Evolutionary conservation across 2,888 invertebrate genomes (phyloP).

Genomic region (Neoscelio sp.): DNA sequence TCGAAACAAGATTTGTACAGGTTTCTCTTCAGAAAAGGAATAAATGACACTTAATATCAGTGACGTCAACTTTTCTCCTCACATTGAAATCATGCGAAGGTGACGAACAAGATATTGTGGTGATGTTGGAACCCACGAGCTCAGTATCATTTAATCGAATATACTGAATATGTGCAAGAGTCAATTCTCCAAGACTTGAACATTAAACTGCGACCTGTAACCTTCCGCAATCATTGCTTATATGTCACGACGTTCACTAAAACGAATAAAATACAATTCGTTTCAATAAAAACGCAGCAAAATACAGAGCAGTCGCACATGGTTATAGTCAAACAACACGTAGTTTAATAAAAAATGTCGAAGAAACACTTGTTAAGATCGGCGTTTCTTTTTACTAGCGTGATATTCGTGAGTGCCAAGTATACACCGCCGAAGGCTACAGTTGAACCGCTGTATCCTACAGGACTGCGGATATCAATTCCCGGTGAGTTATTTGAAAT

Average conservation of each 20-base stretch:
- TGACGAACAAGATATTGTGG: slow-evolving; percentile 29
- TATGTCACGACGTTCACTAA: not conserved
- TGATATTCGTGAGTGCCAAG: too few species aligned
- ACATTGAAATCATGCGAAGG: slow-evolving; percentile 4
- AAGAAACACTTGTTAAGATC: not conserved
- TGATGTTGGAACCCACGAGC: slow-evolving; percentile 6
- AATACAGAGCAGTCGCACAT: too few species aligned
- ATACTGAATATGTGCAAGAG: slow-evolving; percentile 9
- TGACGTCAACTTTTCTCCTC: slow-evolving; percentile 27
- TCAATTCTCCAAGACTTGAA: slow-evolving; percentile 11
- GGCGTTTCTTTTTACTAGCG: too few species aligned
- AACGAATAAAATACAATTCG: not conserved
- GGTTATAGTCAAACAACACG: too few species aligned
- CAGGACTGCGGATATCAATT: slow-evolving; percentile 86
- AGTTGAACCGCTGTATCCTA: slow-evolving; percentile 86
- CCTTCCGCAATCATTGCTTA: slow-evolving; percentile 25
- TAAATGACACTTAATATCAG: not conserved
- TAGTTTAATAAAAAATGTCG: too few species aligned
- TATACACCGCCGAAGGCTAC: slow-evolving; percentile 77
- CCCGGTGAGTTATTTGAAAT: slow-evolving; percentile 83
- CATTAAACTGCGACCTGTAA: slow-evolving; percentile 49
- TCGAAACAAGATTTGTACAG: not conserved
- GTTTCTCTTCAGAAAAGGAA: too few species aligned
- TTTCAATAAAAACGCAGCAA: not conserved
- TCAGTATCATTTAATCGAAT: slow-evolving; percentile 24